phyloP scores from a whole-genome alignment of 1,140 invertebrate species.

The Lerema accius region DNA sequence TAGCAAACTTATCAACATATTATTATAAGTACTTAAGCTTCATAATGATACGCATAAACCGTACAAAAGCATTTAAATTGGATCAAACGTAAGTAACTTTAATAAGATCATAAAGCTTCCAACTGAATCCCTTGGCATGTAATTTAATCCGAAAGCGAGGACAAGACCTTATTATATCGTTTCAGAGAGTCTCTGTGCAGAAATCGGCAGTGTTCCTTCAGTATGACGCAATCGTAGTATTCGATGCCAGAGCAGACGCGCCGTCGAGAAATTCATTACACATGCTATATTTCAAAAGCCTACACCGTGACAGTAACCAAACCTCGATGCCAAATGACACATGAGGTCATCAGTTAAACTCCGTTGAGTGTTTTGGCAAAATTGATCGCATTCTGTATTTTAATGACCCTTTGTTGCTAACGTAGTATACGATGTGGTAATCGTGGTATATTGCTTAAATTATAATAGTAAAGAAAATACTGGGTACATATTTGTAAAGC shows the following conservation, averaged over 20 bases:
- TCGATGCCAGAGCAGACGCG: constrained; percentile 41
- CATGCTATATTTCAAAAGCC: constrained; percentile 64
- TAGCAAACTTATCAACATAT: too few relatives aligned
- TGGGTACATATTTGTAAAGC: too few relatives aligned
- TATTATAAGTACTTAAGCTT: too few relatives aligned
- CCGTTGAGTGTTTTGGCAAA: constrained; percentile 36
- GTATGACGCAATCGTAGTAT: constrained; percentile 42
- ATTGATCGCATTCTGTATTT: constrained; percentile 4
- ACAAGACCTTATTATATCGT: constrained; percentile 45
- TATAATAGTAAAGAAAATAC: too few relatives aligned
- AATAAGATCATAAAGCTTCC: constrained; percentile 30
- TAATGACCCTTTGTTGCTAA: not conserved
- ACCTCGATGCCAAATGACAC: constrained; percentile 57
- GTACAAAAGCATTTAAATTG: too few relatives aligned
- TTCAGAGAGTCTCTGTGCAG: constrained; percentile 47
- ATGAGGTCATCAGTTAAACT: constrained; percentile 70
- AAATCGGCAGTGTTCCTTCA: constrained; percentile 34
- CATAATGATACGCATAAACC: too few relatives aligned
- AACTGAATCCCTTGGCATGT: constrained; percentile 8
- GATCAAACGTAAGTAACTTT: not conserved
- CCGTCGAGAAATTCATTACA: constrained; percentile 57
- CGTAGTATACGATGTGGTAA: too few relatives aligned
- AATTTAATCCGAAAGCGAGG: constrained; percentile 29
- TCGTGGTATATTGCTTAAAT: too few relatives aligned
- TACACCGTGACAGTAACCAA: constrained; percentile 68